These are phyloP conservation scores for Drosophila bunnanda DNA, from an alignment of 2,888 invertebrate species.

Conservation along the genomic window DNA sequence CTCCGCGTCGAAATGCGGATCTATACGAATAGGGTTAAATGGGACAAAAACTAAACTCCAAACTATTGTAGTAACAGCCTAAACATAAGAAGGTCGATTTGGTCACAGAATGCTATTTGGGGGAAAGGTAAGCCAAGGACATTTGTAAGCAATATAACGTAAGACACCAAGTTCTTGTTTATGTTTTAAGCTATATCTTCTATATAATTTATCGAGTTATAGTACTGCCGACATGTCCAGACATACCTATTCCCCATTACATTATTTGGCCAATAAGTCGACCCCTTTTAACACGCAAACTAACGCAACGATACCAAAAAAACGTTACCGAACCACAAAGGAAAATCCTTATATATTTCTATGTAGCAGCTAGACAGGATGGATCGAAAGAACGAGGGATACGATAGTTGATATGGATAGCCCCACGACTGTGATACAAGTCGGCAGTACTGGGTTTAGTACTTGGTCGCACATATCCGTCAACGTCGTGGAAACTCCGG, in stretches of 20 bases:
- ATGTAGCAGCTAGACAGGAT: constrained; percentile 16
- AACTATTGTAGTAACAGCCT: constrained; percentile 9
- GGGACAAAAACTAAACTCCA: constrained; percentile 7
- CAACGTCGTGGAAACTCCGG: constrained; percentile 23
- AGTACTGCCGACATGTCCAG: background rate
- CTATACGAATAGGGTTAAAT: constrained; percentile 79
- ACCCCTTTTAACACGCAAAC: constrained; percentile 8
- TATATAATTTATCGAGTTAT: background rate
- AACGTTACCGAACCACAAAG: constrained; percentile 35
- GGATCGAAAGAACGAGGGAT: constrained; percentile 4
- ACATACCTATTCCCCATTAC: background rate
- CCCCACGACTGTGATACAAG: constrained; percentile 62
- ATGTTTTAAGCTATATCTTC: constrained; percentile 1
- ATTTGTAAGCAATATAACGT: background rate
- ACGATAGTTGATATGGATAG: constrained; percentile 8
- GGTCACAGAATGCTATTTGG: background rate
- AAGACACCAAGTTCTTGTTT: background rate
- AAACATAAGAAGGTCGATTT: constrained; percentile 6
- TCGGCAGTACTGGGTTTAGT: constrained; percentile 53
- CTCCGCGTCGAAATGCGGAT: constrained; percentile 84
- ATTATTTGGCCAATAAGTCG: background rate
- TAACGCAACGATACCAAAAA: constrained; percentile 42
- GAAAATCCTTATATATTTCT: constrained; percentile 32
- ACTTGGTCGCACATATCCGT: constrained; percentile 56
- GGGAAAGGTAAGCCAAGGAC: background rate